Conservation (phyloP, 2,888 invertebrate species). For the Cryptophagus acutangulus region DNA sequence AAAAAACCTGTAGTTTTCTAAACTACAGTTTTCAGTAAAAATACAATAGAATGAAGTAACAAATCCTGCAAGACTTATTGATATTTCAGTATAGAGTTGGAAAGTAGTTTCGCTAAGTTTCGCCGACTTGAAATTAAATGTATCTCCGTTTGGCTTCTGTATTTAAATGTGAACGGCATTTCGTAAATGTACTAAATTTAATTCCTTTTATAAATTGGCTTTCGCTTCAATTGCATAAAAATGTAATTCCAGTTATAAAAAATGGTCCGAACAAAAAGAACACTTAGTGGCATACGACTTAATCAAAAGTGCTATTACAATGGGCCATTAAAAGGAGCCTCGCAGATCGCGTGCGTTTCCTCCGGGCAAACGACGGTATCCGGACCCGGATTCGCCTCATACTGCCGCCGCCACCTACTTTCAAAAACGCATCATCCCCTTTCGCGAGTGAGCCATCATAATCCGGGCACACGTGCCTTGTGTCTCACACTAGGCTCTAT, state of each 20-base stretch:
- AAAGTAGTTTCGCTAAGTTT: too few species aligned
- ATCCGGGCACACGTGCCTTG: conserved; percentile 12
- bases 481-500: conserved; percentile 10
- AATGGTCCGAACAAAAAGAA: too few species aligned
- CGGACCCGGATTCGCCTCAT: not conserved
- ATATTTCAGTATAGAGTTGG: too few species aligned
- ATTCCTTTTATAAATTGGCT: not conserved
- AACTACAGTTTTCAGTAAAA: too few species aligned
- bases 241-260: not conserved
- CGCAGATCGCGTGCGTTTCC: conserved; percentile 7
- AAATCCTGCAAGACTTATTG: too few species aligned
- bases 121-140: too few species aligned
- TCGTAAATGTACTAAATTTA: too few species aligned
- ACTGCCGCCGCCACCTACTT: conserved; percentile 3
- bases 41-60: too few species aligned
- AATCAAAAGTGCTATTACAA: conserved; percentile 7
- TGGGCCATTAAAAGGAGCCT: conserved; percentile 6
- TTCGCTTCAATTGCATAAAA: not conserved
- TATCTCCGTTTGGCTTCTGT: too few species aligned
- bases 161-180: too few species aligned
- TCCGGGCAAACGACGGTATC: conserved; percentile 5
- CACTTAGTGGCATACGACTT: conserved; percentile 4
- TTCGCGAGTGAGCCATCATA: conserved; percentile 9
- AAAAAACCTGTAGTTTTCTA: too few species aligned
- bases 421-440: conserved; percentile 12